Percentiles rank a stretch among this genome's conserved stretches.
phyloP scores from a whole-genome alignment of 2,113 vertebrate species.

The Trematocara marginatum region DNA sequence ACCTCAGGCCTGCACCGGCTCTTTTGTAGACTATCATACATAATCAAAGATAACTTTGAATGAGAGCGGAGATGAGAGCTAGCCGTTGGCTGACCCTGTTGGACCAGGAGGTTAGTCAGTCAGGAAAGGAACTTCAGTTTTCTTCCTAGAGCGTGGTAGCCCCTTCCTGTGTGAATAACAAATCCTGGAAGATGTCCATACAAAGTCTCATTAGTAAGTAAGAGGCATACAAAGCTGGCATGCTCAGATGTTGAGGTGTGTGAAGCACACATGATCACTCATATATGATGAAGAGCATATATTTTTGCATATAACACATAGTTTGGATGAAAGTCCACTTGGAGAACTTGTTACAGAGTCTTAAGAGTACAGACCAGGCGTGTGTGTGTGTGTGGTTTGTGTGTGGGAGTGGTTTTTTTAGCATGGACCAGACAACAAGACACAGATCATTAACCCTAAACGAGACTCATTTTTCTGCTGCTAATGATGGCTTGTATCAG shows the following conservation, averaged over 20 bases:
- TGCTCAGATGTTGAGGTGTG: neutral
- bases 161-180: neutral
- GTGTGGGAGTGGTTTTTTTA: neutral
- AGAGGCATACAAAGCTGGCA: neutral
- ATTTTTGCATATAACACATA: neutral
- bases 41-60: constrained; percentile 46
- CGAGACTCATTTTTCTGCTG: constrained; percentile 39
- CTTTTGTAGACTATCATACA: constrained; percentile 15
- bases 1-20: neutral
- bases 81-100: neutral
- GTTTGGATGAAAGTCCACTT: neutral
- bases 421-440: constrained; percentile 15
- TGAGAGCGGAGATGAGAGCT: constrained; percentile 21
- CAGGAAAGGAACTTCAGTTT: neutral
- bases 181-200: neutral
- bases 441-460: constrained; percentile 38
- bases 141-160: neutral
- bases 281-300: neutral
- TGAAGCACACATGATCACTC: neutral
- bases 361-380: neutral
- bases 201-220: neutral
- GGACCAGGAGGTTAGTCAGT: constrained; percentile 4
- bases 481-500: constrained; percentile 39
- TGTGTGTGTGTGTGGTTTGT: constrained; percentile 32
- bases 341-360: neutral